These are phyloP conservation scores for Cephus rjabovi DNA, from an alignment of 2,888 invertebrate species.

Conservation along the genomic window DNA sequence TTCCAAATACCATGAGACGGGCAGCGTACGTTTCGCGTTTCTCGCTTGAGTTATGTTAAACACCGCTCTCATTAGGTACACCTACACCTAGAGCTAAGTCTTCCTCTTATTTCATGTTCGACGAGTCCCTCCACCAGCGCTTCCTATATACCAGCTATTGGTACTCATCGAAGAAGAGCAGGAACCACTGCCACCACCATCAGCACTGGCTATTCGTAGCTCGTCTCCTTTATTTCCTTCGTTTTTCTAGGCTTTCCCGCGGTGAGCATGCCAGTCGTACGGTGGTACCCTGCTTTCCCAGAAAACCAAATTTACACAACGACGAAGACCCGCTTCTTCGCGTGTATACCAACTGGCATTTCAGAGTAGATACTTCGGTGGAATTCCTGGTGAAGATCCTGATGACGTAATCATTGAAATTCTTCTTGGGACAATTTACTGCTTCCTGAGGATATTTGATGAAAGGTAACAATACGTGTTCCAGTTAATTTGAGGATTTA, in stretches of 20 bases:
- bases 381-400: background rate
- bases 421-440: background rate
- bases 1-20: constrained; percentile 22
- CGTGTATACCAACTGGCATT: background rate
- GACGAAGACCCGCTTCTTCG: background rate
- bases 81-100: background rate
- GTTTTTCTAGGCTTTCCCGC: background rate
- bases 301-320: background rate
- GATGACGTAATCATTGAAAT: background rate
- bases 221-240: background rate
- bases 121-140: background rate
- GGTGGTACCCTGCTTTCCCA: background rate
- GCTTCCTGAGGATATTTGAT: background rate
- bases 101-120: background rate
- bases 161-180: background rate
- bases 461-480: background rate
- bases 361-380: background rate
- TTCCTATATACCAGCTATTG: background rate
- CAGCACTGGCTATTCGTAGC: background rate
- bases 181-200: constrained; percentile 1
- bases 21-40: constrained; percentile 3
- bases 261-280: background rate
- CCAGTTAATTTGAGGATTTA: constrained; percentile 15
- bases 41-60: constrained; percentile 8
- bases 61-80: constrained; percentile 5